Base-by-base conservation (phyloP, 2,113 vertebrate genomes). In the Porphyrio hochstetteri region DNA sequence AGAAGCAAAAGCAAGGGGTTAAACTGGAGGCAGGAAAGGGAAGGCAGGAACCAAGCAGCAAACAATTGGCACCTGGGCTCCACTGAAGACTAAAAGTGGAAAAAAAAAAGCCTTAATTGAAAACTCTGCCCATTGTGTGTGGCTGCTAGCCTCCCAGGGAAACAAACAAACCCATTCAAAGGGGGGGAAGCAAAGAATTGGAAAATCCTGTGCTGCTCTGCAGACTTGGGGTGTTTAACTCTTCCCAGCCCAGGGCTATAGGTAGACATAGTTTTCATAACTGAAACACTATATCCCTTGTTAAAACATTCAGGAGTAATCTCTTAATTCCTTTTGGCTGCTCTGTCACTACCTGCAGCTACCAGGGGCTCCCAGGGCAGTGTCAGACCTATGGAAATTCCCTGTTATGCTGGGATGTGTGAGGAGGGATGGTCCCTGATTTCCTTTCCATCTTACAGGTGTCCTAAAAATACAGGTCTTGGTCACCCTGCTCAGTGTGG, bases 21-120 rank as follows among this genome's bases (percentile, higher is more conserved):
- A 97, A 95, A 71, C 57, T 38, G 56, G 2, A 25, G 53, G 50
- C 88, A 96, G 93, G 93, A 95, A 94, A 31, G 24, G 84, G 70
- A 96, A 95, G 89, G 63, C 70, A 92, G 57, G 81, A 94, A 84
- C 48, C 70, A 84, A 88, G 69, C 72, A 86, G 80, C 86, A 79
- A 92, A 96, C 92, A 96, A 94, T 87, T 90, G 86, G 93, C 96
- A 97, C 92, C 92, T 94, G 95, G 92, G 48, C 57, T 96, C 86
- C 55, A 84, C 42, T 95, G 93, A 96, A 92, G 65, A 36, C 69
- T 94, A 95, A 94, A 95, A 94, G 86, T 82, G 57, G 16, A 16
- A 83, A 46, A 88, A 85, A 82, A 96, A 88, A 90, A 16, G 36
- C 80, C 83, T 91, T 91, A 76, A 84, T 84, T 92, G 88, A 96